Percentiles rank a stretch among this genome's conserved stretches.
Evolutionary conservation across 1,140 invertebrate species (phyloP).

Genomic region (Rhagoletis pomonella): DNA sequence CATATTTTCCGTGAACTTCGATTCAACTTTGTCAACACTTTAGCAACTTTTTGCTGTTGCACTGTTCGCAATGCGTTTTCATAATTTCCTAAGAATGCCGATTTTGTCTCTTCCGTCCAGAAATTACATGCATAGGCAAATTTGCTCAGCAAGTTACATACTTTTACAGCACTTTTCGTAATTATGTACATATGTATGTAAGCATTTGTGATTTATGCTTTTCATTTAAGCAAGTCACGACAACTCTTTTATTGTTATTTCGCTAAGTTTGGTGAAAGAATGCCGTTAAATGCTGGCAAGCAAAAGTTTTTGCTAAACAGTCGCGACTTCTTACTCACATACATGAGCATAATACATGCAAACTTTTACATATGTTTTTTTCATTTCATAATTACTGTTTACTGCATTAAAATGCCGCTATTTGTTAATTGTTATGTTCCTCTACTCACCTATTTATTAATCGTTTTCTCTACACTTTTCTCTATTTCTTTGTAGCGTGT

Average conservation of each 20-base stretch:
- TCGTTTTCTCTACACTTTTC: not conserved
- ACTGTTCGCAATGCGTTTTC: not conserved
- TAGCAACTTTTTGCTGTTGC: not conserved
- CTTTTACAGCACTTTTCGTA: not conserved
- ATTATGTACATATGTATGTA: not conserved
- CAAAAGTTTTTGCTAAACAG: conserved; percentile 8
- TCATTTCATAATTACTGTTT: not conserved
- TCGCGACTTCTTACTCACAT: too few relatives aligned
- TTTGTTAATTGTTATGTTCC: conserved; percentile 7
- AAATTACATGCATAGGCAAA: not conserved
- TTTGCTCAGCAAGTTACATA: not conserved
- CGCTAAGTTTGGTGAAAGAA: conserved; percentile 14
- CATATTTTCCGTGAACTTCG: not conserved
- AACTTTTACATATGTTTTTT: not conserved
- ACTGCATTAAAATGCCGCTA: not conserved
- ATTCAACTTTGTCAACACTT: not conserved
- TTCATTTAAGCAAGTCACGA: conserved; percentile 1
- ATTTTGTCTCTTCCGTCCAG: not conserved
- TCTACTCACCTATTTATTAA: not conserved
- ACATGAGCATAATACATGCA: too few relatives aligned
- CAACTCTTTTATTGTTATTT: not conserved
- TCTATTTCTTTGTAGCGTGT: conserved; percentile 81
- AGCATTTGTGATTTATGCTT: not conserved
- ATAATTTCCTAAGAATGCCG: not conserved
- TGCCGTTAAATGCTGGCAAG: conserved; percentile 7